Percentiles rank a stretch among this genome's conserved stretches.
phyloP scores from a whole-genome alignment of 2,888 invertebrate genomes.

The Orchesellides sinensis region DNA sequence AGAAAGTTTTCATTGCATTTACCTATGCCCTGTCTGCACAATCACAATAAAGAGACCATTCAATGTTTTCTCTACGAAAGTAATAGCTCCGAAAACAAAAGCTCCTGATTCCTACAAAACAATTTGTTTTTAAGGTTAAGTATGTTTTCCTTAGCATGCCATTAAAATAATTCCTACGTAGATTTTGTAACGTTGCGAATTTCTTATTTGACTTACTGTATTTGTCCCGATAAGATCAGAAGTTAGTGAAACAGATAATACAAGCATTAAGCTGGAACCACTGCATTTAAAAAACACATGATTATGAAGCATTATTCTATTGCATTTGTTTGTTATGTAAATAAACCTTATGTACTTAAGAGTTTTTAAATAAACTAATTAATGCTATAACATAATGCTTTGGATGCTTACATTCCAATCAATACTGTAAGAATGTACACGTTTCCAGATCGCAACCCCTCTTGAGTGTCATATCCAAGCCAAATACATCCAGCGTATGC shows the following conservation, averaged over 20 bases:
- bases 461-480: conserved; percentile 66
- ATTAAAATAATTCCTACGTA: not conserved
- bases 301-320: not conserved
- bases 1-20: conserved; percentile 2
- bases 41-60: conserved; percentile 64
- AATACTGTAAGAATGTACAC: conserved; percentile 73
- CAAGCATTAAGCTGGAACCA: conserved; percentile 67
- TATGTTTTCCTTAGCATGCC: not conserved
- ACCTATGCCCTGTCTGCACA: conserved; percentile 65
- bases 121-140: not conserved
- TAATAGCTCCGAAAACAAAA: conserved; percentile 63
- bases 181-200: not conserved
- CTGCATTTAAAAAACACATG: conserved; percentile 8
- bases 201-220: conserved; percentile 63
- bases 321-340: not conserved
- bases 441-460: conserved; percentile 58
- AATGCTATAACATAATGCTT: too few species aligned
- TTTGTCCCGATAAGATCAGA: conserved; percentile 75
- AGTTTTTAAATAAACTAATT: not conserved
- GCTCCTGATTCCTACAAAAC: conserved; percentile 62
- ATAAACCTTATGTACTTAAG: not conserved
- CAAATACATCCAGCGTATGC: conserved; percentile 67
- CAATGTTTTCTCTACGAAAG: conserved; percentile 63
- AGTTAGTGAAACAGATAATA: conserved; percentile 73
- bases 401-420: conserved; percentile 69